phyloP scores from a whole-genome alignment of 23 tunicate species.

The Halocynthia roretzi region DNA sequence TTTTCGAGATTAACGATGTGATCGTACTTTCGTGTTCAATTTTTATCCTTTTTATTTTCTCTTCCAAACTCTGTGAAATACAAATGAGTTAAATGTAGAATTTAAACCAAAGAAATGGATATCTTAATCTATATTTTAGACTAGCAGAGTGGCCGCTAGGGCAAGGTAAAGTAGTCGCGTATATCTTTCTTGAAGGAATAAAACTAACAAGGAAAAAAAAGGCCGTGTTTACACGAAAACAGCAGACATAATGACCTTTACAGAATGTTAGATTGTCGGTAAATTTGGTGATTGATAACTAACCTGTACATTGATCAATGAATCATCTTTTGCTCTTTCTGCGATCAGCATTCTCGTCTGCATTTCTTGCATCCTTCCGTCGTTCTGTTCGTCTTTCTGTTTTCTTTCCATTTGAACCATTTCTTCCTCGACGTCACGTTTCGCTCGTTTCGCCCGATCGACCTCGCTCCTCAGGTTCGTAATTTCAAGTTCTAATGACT shows the following conservation, averaged over 20 bases:
- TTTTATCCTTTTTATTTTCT: slow-evolving; percentile 34
- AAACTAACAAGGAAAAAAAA: too few relatives aligned
- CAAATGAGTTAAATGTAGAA: neutral
- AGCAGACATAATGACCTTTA: too few relatives aligned
- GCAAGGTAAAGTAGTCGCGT: too few relatives aligned
- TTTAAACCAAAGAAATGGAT: too few relatives aligned
- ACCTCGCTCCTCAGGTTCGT: slow-evolving; percentile 52
- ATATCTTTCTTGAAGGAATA: too few relatives aligned
- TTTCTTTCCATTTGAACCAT: slow-evolving; percentile 20
- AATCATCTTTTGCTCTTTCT: slow-evolving; percentile 68
- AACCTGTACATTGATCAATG: slow-evolving; percentile 55
- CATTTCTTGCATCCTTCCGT: slow-evolving; percentile 35
- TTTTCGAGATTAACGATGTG: slow-evolving; percentile 25
- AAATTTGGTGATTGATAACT: neutral
- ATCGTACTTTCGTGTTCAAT: slow-evolving; percentile 36
- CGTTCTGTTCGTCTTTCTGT: slow-evolving; percentile 19
- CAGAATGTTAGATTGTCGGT: too few relatives aligned
- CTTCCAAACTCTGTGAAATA: slow-evolving; percentile 40
- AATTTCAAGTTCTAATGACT: slow-evolving; percentile 60
- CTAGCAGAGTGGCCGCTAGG: too few relatives aligned
- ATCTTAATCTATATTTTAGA: too few relatives aligned
- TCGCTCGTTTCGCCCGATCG: slow-evolving; percentile 64
- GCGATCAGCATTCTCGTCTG: slow-evolving; percentile 61
- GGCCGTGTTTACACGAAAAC: too few relatives aligned
- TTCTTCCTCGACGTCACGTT: slow-evolving; percentile 63